Evolutionary conservation across 1,140 invertebrate species (phyloP), one percentile per base, ranked within the genome.

Genomic region (Drosophila cardini): DNA sequence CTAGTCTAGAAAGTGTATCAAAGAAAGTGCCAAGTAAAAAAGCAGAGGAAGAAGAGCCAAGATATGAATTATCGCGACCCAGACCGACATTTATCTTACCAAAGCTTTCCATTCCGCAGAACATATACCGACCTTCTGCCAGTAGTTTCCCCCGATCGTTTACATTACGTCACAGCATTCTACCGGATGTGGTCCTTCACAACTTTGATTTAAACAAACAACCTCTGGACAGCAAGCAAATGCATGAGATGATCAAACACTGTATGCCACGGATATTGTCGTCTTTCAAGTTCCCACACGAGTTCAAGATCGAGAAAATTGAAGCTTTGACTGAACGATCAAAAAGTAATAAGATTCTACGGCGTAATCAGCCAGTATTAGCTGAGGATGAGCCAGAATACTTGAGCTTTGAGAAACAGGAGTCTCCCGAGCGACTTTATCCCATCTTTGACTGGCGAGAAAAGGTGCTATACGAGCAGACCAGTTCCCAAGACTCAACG

Each of bases 281-380:
- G 8, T 91, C 90, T 5, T 85, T 85, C 4, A 91, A 85, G 57
- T 89, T 91, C 15, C 90, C 90, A 2, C 10, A 36, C 3, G 90
- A 91, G 42, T 78, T 90, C 4, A 50, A 18, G 1, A 15, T 45
- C 7, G 82, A 84, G 0, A 57, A 61, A 11, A 4, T 15, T 0
- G 64, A 69, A 0, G 71, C 68, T 6, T n/a, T 43, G 26, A 10
- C 40, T 4, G 15, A 13, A 6, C 61, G 38, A 6, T 65, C 8
- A 8, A 32, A 45, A 4, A 21, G 7, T 15, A 61, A 32, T n/a
- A 4, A 61, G 2, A 9, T 69, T 10, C n/a, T 65, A 2, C 53
- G 72, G 9, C 75, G 63, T 1, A 1, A 57, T 0, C 1, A 4
- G 2, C 0, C 0, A 0, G 43, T 50, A 34, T 1, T 15, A 32